phyloP scores from a whole-genome alignment of 2,113 vertebrate species.

The Rhinogobius similis region DNA sequence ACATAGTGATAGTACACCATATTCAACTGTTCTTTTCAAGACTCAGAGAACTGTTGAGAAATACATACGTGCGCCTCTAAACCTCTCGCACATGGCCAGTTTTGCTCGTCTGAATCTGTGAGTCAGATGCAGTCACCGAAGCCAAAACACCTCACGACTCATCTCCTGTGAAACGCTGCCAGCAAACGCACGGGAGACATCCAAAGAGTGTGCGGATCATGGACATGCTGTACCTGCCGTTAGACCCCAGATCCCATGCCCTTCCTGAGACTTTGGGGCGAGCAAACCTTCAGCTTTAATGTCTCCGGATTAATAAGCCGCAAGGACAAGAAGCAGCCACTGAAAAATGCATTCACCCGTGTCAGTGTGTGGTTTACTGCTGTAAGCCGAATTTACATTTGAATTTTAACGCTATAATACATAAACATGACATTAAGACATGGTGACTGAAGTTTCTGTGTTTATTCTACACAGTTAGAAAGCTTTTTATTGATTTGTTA shows the following conservation, averaged over 20 bases:
- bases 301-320: slow-evolving; percentile 15
- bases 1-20: too few relatives aligned
- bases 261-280: slow-evolving; percentile 18
- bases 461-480: too few relatives aligned
- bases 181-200: slow-evolving; percentile 33
- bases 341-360: not conserved
- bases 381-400: not conserved
- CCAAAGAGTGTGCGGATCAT: slow-evolving; percentile 29
- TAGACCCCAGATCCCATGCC: slow-evolving; percentile 30
- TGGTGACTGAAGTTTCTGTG: too few relatives aligned
- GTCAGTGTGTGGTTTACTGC: not conserved
- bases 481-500: too few relatives aligned
- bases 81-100: slow-evolving; percentile 43
- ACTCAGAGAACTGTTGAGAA: not conserved
- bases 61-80: not conserved
- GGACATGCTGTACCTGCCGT: slow-evolving; percentile 35
- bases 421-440: too few relatives aligned
- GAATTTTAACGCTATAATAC: not conserved
- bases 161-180: slow-evolving; percentile 23
- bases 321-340: not conserved
- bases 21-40: not conserved
- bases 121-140: slow-evolving; percentile 38
- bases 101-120: slow-evolving; percentile 16
- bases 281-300: slow-evolving; percentile 14
- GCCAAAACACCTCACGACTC: slow-evolving; percentile 38